phyloP scores from a whole-genome alignment of 2,888 invertebrate genomes.

The Calliphora vomitoria region DNA sequence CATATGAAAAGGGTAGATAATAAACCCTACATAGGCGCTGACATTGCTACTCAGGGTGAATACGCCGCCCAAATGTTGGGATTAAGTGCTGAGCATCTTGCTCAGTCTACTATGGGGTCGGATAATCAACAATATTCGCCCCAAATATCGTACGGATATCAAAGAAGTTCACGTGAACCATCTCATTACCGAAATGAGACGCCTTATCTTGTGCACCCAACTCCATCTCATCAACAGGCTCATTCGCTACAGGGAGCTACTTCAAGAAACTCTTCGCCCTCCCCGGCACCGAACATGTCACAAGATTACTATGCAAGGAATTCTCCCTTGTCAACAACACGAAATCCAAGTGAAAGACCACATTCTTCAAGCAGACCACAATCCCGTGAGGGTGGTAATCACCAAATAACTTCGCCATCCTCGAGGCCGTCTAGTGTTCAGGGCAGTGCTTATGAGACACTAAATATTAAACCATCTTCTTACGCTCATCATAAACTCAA shows the following conservation, averaged over 20 bases:
- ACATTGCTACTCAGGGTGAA: constrained; percentile 95
- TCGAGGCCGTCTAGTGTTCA: constrained; percentile 79
- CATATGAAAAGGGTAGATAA: constrained; percentile 97
- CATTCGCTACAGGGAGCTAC: constrained; percentile 66
- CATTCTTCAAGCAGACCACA: constrained; percentile 81
- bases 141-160: constrained; percentile 69
- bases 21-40: constrained; percentile 94
- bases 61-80: constrained; percentile 96
- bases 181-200: constrained; percentile 77
- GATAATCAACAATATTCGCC: constrained; percentile 72
- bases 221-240: constrained; percentile 79
- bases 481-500: constrained; percentile 85
- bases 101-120: constrained; percentile 78
- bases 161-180: constrained; percentile 43
- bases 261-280: constrained; percentile 68
- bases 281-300: constrained; percentile 61
- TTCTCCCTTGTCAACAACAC: constrained; percentile 71
- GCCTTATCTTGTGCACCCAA: constrained; percentile 80
- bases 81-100: constrained; percentile 87
- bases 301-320: constrained; percentile 81
- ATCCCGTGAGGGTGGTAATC: constrained; percentile 80
- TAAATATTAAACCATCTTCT: constrained; percentile 81
- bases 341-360: constrained; percentile 70
- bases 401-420: constrained; percentile 77
- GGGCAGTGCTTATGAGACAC: constrained; percentile 77